Base-by-base conservation (phyloP, 2,888 invertebrate genomes). In the Hypomecis atomaria region DNA sequence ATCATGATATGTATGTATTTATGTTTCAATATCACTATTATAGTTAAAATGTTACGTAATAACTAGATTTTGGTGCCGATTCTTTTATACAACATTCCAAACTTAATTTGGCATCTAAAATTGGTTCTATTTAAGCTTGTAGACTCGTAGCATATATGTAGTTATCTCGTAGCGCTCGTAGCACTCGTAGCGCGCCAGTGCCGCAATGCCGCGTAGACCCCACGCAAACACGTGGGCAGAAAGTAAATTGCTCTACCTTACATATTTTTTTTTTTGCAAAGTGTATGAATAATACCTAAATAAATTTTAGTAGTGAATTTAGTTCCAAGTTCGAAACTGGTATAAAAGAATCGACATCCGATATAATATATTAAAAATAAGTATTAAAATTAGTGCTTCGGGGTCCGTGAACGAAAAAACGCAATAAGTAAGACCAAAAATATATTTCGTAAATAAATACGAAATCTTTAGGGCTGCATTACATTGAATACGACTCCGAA, bases 141-240 rank as follows among this genome's bases (percentile, higher is more conserved):
- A n/a, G n/a, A 23, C 23, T 23, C 34, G 42, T 63, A 72, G 74
- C 73, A 1, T 73, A 69, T 67, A 44, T 71, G 80, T 75, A 77
- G 78, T 72, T 54, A 59, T 66, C 42, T 66, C 72, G 76, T 76
- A 77, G 78, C 53, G 9, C 44, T 56, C n/a, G 53, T 62, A 58
- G 62, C 56, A 37, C 47, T 45, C 44, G 62, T 62, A 58, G 62
- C 48, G 54, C 45, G 5, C 7, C 71, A 63, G 45, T 43, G 69
- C 34, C 68, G 67, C 68, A 66, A 57, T 70, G 69, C 34, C 69
- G 66, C 69, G 67, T 66, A 72, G 67, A 53, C 67, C 65, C 50
- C 62, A 61, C 50, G 55, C 42, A 45, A 48, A 13, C 48, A 62
- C 62, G 57, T 57, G 53, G 50, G 62, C 34, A 53, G 64, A 0